These are phyloP conservation scores for Nomada flava DNA, from an alignment of 2,888 invertebrate species.

Conservation along the genomic window DNA sequence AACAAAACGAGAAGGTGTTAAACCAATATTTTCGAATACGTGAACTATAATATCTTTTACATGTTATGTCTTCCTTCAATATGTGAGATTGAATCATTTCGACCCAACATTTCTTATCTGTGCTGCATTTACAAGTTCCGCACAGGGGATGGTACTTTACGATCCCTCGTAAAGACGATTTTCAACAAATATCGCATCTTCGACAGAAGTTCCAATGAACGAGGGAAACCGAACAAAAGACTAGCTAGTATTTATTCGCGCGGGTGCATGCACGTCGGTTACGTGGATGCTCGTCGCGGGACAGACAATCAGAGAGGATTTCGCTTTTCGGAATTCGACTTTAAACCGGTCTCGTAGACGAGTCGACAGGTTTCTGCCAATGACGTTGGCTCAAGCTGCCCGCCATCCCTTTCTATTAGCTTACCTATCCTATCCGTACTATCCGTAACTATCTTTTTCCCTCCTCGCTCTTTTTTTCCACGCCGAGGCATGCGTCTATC, in stretches of 20 bases:
- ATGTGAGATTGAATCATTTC: too few relatives aligned
- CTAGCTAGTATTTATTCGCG: conserved; percentile 51
- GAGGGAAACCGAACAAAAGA: conserved; percentile 16
- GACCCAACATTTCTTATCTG: too few relatives aligned
- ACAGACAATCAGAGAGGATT: conserved; percentile 72
- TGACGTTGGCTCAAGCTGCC: conserved; percentile 81
- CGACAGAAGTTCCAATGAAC: not conserved
- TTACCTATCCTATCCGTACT: conserved; percentile 81
- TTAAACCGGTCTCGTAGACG: conserved; percentile 79
- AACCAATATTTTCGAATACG: too few relatives aligned
- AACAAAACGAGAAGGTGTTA: too few relatives aligned
- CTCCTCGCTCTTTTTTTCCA: conserved; percentile 42
- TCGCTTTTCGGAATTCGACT: conserved; percentile 81
- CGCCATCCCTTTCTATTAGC: conserved; percentile 80
- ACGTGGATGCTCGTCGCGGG: conserved; percentile 53
- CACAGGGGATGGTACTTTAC: too few relatives aligned
- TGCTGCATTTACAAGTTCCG: too few relatives aligned
- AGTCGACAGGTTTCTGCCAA: conserved; percentile 83
- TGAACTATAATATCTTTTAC: too few relatives aligned
- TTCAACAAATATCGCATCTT: conserved; percentile 1
- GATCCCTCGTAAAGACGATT: conserved; percentile 16
- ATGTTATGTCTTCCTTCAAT: too few relatives aligned
- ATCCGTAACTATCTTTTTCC: conserved; percentile 69
- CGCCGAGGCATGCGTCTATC: conserved; percentile 73
- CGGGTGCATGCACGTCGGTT: conserved; percentile 51